These are phyloP conservation scores for Stenchaetothrips biformis DNA, from an alignment of 2,888 invertebrate genomes.

Conservation along the genomic window DNA sequence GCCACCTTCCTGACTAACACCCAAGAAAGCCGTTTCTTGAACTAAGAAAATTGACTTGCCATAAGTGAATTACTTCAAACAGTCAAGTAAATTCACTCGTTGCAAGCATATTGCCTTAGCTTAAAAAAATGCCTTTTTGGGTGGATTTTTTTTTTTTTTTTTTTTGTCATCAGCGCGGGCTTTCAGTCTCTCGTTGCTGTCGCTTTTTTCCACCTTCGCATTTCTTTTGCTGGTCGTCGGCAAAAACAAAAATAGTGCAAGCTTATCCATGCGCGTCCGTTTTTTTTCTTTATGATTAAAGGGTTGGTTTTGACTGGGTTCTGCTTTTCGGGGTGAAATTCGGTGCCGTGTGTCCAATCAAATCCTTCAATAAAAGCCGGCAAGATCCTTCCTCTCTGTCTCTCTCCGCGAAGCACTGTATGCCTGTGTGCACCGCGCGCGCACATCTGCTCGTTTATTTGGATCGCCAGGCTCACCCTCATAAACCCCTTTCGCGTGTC, in stretches of 20 bases:
- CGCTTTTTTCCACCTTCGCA: not conserved
- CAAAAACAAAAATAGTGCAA: slow-evolving; percentile 1
- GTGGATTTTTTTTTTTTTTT: not conserved
- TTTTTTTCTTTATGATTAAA: not conserved
- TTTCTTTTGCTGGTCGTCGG: not conserved
- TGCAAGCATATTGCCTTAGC: too few relatives aligned
- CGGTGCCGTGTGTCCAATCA: too few relatives aligned
- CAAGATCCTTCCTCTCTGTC: not conserved
- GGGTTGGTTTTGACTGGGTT: too few relatives aligned
- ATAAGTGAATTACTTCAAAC: too few relatives aligned
- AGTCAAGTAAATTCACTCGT: too few relatives aligned
- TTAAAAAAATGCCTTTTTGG: not conserved
- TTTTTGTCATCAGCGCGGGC: not conserved
- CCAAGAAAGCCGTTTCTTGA: too few relatives aligned
- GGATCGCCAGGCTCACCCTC: too few relatives aligned
- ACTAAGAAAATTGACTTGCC: too few relatives aligned
- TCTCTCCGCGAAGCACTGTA: not conserved
- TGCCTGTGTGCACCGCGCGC: not conserved
- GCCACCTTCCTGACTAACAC: too few relatives aligned
- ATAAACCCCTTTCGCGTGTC: not conserved
- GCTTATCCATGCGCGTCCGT: not conserved
- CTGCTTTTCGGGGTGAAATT: too few relatives aligned
- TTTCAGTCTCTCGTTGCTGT: not conserved
- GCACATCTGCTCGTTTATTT: too few relatives aligned
- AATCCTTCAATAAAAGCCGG: too few relatives aligned